Base-by-base conservation (phyloP, 1,140 invertebrate species). In the Sycophila sp. region DNA sequence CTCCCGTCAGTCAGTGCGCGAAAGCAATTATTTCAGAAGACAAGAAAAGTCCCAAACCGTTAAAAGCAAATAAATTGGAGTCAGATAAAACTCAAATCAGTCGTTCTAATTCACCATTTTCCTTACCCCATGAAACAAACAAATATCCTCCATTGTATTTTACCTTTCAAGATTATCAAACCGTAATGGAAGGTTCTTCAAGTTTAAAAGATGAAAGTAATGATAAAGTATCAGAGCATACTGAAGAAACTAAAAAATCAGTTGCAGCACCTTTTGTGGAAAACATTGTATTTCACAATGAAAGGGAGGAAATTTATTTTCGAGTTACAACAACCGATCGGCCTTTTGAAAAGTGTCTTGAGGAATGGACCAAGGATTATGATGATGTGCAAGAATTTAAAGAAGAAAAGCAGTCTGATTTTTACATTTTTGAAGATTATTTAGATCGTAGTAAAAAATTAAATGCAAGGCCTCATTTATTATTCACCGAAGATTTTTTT, bases 321-420 rank as follows among this genome's bases (percentile, higher is more conserved):
- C 76, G 81, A 3, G 78, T 86, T 0, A 85, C 83, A 1, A 85
- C 84, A 0, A 85, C 84, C 0, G 81, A 80, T 42, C 55, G 80
- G 0, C 83, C 83, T 0, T 86, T 86, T 34, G 82, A 82, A 36
- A 82, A 79, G 58, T 84, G 76, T 45, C 49, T 82, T 3, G 76
- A 65, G 4, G 62, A 55, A 17, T 82, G 78, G 81, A 74, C 62
- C 4, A 53, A 47, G 4, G 56, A 71, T 1, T 77, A 72, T 22
- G 62, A 77, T 0, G 58, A 74, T 8, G 28, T 72, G 51, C 15
- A 24, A 8, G 22, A 73, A 7, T 55, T 47, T 1, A 59, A 64
- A 24, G 40, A 38, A 5, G 11, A 62, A 24, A 13, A 19, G 13
- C 11, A 15, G n/a, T 24, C 36, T 5, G n/a, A 77, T 67, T 49